A percentile compares a stretch with the other conserved stretches of the same genome.
phyloP scores from a whole-genome alignment of 2,113 vertebrate species.

The Rutilus rutilus region DNA sequence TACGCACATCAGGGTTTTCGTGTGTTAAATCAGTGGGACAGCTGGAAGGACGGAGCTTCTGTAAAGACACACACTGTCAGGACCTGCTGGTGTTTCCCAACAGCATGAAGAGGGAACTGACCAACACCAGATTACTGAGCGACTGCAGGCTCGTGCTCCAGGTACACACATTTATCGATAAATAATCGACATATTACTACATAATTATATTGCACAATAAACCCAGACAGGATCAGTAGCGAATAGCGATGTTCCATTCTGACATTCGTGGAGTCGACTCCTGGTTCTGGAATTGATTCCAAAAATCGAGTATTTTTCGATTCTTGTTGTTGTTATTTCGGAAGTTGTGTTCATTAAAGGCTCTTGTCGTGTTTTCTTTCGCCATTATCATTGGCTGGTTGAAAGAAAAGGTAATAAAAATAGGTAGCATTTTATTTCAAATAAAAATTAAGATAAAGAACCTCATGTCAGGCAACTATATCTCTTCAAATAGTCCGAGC shows the following conservation, averaged over 20 bases:
- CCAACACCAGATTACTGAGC: conserved; percentile 76
- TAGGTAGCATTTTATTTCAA: too few species aligned
- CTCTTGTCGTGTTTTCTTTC: too few species aligned
- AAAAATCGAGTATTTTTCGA: not conserved
- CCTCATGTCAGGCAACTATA: too few species aligned
- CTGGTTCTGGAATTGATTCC: not conserved
- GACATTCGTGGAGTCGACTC: not conserved
- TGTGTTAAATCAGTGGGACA: conserved; percentile 77
- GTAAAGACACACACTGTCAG: conserved; percentile 83
- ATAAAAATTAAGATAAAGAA: too few species aligned
- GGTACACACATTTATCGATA: conserved; percentile 67
- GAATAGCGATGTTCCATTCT: not conserved
- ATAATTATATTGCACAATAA: too few species aligned
- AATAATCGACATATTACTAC: too few species aligned
- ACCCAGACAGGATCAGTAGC: not conserved
- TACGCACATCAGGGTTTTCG: conserved; percentile 79
- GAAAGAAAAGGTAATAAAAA: too few species aligned
- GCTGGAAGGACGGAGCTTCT: conserved; percentile 76
- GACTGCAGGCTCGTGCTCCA: conserved; percentile 85
- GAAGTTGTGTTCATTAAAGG: too few species aligned
- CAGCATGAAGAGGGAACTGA: conserved; percentile 79
- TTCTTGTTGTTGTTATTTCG: not conserved
- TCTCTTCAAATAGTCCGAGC: too few species aligned
- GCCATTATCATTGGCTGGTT: too few species aligned
- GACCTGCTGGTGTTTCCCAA: conserved; percentile 86